Evolutionary conservation across 2,797 vertebrate genomes (phyloP), one percentile per base, ranked within the genome.

Genomic region (Sitta carolinensis): DNA sequence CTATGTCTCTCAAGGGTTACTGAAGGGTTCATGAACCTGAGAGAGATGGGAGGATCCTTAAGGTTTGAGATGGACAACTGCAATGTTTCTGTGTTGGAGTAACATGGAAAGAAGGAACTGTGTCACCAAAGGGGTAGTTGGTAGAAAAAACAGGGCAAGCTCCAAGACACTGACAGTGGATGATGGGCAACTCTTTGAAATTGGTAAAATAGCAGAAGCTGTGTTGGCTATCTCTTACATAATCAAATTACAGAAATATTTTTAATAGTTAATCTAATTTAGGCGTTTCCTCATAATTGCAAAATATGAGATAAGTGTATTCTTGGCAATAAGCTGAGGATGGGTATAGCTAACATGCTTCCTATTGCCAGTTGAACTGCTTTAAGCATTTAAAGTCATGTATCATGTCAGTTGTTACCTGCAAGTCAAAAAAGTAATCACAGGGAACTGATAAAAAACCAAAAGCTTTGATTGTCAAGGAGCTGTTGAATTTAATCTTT

Each of bases 51-150:
- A 63, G n/a, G 16, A 48, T 16, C 6, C 3, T n/a, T 58, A 34
- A 45, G 18, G 50, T 18, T 81, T 80, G 34, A 77, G 21, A 14
- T 20, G 54, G 12, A 43, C 11, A 43, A 1, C 11, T 18, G 18
- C 9, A 5, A 0, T 0, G 1, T 62, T 67, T 84, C 16, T 45
- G 12, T 61, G 27, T n/a, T 55, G 47, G 50, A 21, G 27, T 75
- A 29, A 47, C 0, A 0, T 1, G 3, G 32, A 63, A 66, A 42
- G 45, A 27, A 77, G 32, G 70, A 26, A 20, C 4, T 3, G 8
- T 30, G 38, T 67, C 51, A n/a, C 15, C 0, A 0, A 25, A 52
- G 9, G 22, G 26, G 29, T 5, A 57, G 21, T 22, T 67, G 18
- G 14, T 70, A n/a, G 47, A 68, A 76, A 50, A 54, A 26, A 25